Percentiles rank a stretch among this genome's conserved stretches.
These are phyloP conservation scores for Bombus turneri DNA, from an alignment of 1,140 invertebrate species.

Conservation along the genomic window DNA sequence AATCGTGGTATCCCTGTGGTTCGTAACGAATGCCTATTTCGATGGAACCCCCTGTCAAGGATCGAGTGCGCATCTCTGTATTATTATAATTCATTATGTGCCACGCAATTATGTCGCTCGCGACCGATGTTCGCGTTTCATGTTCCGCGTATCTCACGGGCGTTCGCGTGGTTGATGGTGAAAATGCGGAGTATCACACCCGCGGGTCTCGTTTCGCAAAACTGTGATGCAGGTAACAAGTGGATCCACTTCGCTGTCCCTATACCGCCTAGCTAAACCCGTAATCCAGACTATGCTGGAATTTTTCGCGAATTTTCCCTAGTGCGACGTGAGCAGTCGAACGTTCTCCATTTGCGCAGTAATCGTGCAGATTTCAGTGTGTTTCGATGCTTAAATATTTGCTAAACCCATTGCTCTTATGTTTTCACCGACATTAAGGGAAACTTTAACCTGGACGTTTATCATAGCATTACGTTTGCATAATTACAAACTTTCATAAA, in stretches of 20 bases:
- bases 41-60: conserved; percentile 38
- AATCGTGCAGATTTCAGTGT: conserved; percentile 5
- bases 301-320: conserved; percentile 50
- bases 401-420: too few species aligned
- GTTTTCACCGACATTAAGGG: not conserved
- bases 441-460: too few species aligned
- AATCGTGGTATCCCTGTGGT: not conserved
- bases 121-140: conserved; percentile 21
- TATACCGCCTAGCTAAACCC: conserved; percentile 30
- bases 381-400: not conserved
- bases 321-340: not conserved
- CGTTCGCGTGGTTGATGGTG: conserved; percentile 34
- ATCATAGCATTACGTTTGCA: not conserved
- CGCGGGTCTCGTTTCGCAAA: conserved; percentile 58
- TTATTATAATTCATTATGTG: conserved; percentile 60
- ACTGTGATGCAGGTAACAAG: conserved; percentile 55
- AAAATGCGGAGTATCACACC: conserved; percentile 57
- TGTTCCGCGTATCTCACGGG: conserved; percentile 44
- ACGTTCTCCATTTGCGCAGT: not conserved
- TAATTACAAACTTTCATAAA: not conserved
- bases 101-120: conserved; percentile 40
- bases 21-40: conserved; percentile 15
- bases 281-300: conserved; percentile 24
- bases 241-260: conserved; percentile 49
- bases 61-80: conserved; percentile 43